Conservation (phyloP, 2,888 invertebrate genomes). For the Chaetoderma sp. region DNA sequence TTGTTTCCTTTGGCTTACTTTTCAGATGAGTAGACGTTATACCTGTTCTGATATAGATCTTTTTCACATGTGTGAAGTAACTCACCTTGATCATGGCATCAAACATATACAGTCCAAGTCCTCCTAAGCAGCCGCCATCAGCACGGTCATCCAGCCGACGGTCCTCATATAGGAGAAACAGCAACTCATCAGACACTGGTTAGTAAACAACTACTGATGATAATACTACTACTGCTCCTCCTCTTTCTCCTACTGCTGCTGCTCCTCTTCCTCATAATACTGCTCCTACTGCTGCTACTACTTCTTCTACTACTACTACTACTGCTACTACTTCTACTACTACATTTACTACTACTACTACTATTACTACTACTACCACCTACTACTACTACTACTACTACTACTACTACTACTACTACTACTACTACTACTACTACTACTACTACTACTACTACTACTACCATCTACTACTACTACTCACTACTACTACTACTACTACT, state of each 20-base stretch:
- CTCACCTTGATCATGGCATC: too few relatives aligned
- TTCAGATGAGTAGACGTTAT: too few relatives aligned
- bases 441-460: not conserved
- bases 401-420: not conserved
- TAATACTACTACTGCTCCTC: too few relatives aligned
- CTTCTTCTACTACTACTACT: constrained; percentile 11
- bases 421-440: not conserved
- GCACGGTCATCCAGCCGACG: too few relatives aligned
- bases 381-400: too few relatives aligned
- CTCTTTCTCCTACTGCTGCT: too few relatives aligned
- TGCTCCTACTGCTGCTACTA: constrained; percentile 6
- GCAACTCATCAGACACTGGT: not conserved
- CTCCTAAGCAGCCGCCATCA: not conserved
- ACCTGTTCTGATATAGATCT: too few relatives aligned
- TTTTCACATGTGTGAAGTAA: too few relatives aligned
- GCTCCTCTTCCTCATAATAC: not conserved
- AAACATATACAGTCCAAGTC: not conserved
- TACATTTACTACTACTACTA: constrained; percentile 18
- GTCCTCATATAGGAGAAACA: not conserved
- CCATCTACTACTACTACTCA: too few relatives aligned
- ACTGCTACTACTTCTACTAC: constrained; percentile 5
- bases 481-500: too few relatives aligned
- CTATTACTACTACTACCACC: not conserved
- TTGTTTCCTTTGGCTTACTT: too few relatives aligned
- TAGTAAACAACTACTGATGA: too few relatives aligned